Base-by-base conservation (phyloP, 2,113 vertebrate genomes). In the Oxygymnocypris stewartii region DNA sequence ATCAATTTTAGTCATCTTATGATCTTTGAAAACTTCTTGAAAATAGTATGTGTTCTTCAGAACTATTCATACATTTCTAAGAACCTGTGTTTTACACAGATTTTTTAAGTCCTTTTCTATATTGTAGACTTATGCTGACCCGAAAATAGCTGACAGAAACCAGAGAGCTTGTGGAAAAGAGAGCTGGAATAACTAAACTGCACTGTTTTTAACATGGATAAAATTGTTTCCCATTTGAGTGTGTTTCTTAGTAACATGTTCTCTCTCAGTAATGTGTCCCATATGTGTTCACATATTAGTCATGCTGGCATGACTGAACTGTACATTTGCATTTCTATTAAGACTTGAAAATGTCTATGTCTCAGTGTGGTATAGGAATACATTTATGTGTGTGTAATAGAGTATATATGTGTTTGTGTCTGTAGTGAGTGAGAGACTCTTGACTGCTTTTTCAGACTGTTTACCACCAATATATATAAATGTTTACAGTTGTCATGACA, bases 401-500 rank as follows among this genome's bases (percentile, higher is more conserved):
- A n/a, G 20, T 75, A 40, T n/a, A 51, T 86, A 40, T 84, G 51
- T 57, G n/a, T 84, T 51, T 79, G n/a, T 59, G 5, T 42, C 20
- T 44, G 18, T 23, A 44, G 35, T 23, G 28, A 57, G 47, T 74
- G 6, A 59, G 20, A 84, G 23, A 69, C 49, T 69, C 18, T 79
- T 47, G 12, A 35, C 37, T 81, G 67, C 74, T 81, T 31, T 59
- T 77, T 82, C 54, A 49, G 67, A 65, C 35, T 37, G 16, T 75
- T 69, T 82, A 87, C 63, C 40, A 79, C 85, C 69, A 85, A 71
- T 18, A 25, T 81, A 37, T 47, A 73, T 82, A 89, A 87, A 89
- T 85, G 88, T 85, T 89, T 89, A 82, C 61, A 82, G 85, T 87
- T 85, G 86, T 82, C 85, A 87, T 85, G 83, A 82, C 83, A 71